A percentile compares a stretch with the other conserved stretches of the same genome.
phyloP scores from a whole-genome alignment of 2,888 invertebrate species.

The Lumbricus terrestris region DNA sequence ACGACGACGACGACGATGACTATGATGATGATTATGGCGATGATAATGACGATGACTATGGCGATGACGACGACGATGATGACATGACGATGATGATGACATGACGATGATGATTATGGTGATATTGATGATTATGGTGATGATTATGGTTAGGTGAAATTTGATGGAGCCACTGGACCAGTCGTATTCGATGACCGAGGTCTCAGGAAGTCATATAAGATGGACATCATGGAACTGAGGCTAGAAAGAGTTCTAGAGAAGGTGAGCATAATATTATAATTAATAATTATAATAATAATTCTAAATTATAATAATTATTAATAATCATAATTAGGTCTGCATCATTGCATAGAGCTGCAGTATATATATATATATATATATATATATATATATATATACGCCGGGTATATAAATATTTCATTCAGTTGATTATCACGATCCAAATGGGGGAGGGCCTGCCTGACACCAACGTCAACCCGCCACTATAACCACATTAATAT shows the following conservation, averaged over 20 bases:
- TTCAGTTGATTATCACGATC: too few relatives aligned
- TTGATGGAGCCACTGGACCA: slow-evolving; percentile 53
- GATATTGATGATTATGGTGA: not conserved
- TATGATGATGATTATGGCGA: slow-evolving; percentile 18
- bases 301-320: too few relatives aligned
- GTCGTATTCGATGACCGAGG: slow-evolving; percentile 53
- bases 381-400: too few relatives aligned
- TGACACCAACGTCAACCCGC: not conserved
- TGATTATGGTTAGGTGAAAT: slow-evolving; percentile 41
- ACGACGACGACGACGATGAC: slow-evolving; percentile 19
- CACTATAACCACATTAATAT: not conserved
- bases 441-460: not conserved
- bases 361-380: too few relatives aligned
- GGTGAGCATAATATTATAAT: not conserved
- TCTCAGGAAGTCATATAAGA: slow-evolving; percentile 47
- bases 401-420: too few relatives aligned
- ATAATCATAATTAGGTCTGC: too few relatives aligned
- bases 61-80: slow-evolving; percentile 20
- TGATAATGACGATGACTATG: slow-evolving; percentile 12
- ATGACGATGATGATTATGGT: not conserved
- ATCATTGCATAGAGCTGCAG: too few relatives aligned
- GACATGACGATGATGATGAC: slow-evolving; percentile 18
- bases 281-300: not conserved
- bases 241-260: not conserved
- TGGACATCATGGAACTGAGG: slow-evolving; percentile 47